Evolutionary conservation across 1,140 invertebrate species (phyloP), one percentile per base, ranked within the genome.

Genomic region (Cotesia vestalis): DNA sequence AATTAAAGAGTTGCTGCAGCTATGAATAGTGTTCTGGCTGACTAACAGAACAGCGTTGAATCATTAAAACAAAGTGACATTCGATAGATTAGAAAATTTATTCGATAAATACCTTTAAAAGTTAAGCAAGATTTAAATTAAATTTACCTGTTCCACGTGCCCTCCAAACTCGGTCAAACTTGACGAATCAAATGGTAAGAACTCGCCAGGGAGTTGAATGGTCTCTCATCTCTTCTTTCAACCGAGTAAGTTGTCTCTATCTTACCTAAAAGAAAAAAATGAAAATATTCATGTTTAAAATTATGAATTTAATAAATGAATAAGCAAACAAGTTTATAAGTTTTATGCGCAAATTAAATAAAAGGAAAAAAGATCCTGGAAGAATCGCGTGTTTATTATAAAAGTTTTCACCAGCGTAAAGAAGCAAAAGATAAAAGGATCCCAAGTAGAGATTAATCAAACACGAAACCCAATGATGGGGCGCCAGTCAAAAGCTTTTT

Each of bases 101-200:
- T n/a, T 35, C 27, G 27, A 27, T 2, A 3, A 27, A 27, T 27
- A 27, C 27, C 27, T 27, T 27, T 27, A 38, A 46, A 66, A 36
- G 12, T 51, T 51, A 6, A 40, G n/a, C 27, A 3, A 4, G 36
- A 36, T 4, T 35, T n/a, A 14, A 62, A 62, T 27, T 62, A 11
- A 62, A 62, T 62, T 57, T 38, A 62, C 60, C 60, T 62, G 36
- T 62, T 35, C 34, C 35, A 36, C 20, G 57, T 59, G 57, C 20
- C 40, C 57, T 3, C 57, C 60, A 62, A 62, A 62, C n/a, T 62
- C 60, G 60, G 60, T 62, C 60, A 62, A 62, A 36, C 60, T 36
- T n/a, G 11, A 62, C 3, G 14, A 62, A 62, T 62, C 35, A 62
- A 62, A 12, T 40, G 60, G 8, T 36, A 62, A 62, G 35, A 38